These are phyloP conservation scores for Myripristis murdjan DNA, from an alignment of 2,797 vertebrate species.

Conservation along the genomic window DNA sequence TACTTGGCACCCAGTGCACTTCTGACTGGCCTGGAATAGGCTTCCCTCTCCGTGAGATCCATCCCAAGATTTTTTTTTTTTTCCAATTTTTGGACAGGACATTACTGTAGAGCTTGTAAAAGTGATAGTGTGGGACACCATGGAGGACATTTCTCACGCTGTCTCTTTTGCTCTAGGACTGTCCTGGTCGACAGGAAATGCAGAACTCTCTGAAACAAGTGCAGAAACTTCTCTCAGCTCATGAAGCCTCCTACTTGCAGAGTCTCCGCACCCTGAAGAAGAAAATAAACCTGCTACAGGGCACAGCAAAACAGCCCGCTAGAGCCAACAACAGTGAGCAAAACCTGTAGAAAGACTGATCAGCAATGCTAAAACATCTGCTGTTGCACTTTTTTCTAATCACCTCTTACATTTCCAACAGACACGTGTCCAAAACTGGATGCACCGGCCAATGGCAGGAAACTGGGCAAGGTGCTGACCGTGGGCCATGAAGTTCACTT, in stretches of 20 bases:
- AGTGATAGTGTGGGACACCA: too few species aligned
- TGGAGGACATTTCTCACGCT: too few species aligned
- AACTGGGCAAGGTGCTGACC: constrained; percentile 82
- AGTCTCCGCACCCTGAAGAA: constrained; percentile 85
- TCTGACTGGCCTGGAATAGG: too few species aligned
- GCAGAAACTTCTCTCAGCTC: constrained; percentile 89
- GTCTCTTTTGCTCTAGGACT: constrained; percentile 81
- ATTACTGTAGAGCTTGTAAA: background rate
- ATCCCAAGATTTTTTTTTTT: too few species aligned
- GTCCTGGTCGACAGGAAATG: constrained; percentile 84
- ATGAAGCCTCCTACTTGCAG: constrained; percentile 88
- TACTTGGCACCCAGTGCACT: too few species aligned
- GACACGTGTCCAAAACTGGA: constrained; percentile 86
- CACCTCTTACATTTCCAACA: constrained; percentile 49
- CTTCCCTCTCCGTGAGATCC: too few species aligned
- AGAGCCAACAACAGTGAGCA: constrained; percentile 81
- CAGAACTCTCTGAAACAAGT: constrained; percentile 86
- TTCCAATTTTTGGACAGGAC: background rate
- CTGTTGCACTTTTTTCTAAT: background rate
- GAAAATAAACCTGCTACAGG: constrained; percentile 89
- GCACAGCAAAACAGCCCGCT: constrained; percentile 66
- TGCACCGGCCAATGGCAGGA: constrained; percentile 82
- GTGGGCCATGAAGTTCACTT: constrained; percentile 91
- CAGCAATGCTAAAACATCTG: background rate
- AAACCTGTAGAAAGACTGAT: background rate